Conservation (phyloP, 2,113 vertebrate species). For the Taurulus bubalis region DNA sequence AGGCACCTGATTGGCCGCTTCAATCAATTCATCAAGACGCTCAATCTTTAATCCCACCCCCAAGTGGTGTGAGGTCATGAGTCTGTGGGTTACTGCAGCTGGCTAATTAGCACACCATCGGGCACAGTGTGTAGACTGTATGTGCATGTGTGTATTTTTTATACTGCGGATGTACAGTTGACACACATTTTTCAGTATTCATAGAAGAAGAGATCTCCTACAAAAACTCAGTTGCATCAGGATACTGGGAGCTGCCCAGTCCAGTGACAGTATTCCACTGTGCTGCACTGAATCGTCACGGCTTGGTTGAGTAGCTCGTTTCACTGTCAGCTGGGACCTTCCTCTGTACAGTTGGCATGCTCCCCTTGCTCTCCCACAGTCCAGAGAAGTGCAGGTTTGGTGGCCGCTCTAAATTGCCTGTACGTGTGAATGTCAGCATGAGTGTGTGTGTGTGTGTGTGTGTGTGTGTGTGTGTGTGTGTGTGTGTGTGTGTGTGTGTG, state of each 20-base stretch:
- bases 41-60: constrained; percentile 17
- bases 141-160: constrained; percentile 9
- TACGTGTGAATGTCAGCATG: constrained; percentile 45
- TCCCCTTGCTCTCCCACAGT: constrained; percentile 9
- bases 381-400: constrained; percentile 30
- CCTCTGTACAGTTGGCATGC: constrained; percentile 31
- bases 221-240: neutral
- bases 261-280: neutral
- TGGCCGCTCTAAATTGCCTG: constrained; percentile 13
- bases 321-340: constrained; percentile 15
- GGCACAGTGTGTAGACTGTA: constrained; percentile 1
- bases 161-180: neutral
- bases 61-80: constrained; percentile 36
- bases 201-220: neutral
- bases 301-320: neutral
- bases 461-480: too few relatives aligned
- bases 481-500: constrained; percentile 12
- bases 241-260: neutral
- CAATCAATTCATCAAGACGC: constrained; percentile 18
- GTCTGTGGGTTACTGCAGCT: constrained; percentile 48
- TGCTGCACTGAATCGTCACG: neutral
- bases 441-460: constrained; percentile 12
- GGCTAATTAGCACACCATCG: constrained; percentile 31
- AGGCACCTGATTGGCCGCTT: constrained; percentile 15
- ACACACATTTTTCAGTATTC: neutral